Percentiles rank a stretch among this genome's conserved stretches.
Evolutionary conservation across 2,797 vertebrate genomes (phyloP).

Genomic region (Setipinna tenuifilis): DNA sequence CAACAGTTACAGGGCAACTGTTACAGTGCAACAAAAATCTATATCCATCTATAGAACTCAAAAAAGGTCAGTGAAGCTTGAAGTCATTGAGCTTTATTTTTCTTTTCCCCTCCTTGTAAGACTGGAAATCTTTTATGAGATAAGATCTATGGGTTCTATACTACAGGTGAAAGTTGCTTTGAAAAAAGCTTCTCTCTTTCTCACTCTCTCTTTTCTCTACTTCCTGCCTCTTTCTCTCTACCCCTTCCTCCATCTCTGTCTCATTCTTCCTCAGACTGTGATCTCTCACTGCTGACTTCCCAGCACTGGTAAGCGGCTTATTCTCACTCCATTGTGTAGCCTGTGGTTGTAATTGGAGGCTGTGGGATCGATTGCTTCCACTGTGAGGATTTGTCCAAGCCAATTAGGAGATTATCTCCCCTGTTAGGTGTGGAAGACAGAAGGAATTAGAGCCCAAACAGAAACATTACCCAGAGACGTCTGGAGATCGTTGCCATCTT

Average conservation of each 20-base stretch:
- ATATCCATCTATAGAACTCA: background rate
- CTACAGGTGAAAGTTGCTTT: background rate
- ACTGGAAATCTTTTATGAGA: background rate
- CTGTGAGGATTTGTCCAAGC: conserved; percentile 76
- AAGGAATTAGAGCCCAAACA: conserved; percentile 61
- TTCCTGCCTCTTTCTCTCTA: background rate
- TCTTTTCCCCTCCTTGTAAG: background rate
- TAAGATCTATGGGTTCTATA: background rate
- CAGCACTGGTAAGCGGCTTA: conserved; percentile 66
- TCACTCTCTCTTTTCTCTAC: background rate
- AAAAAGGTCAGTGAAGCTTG: no score
- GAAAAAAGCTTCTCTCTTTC: conserved; percentile 37
- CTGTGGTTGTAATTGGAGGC: conserved; percentile 67
- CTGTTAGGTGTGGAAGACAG: conserved; percentile 70
- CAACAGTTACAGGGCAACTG: no score
- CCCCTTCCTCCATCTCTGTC: background rate
- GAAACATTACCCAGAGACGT: conserved; percentile 52
- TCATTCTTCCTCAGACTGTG: conserved; percentile 38
- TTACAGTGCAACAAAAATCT: background rate
- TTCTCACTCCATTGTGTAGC: conserved; percentile 54
- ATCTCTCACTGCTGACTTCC: conserved; percentile 59
- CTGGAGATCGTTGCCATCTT: conserved; percentile 33
- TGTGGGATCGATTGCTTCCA: conserved; percentile 73
- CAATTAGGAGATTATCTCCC: conserved; percentile 78
- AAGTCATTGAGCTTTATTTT: background rate